Evolutionary conservation across 2,113 vertebrate genomes (phyloP).

Genomic region (Ptychochromis oligacanthus): DNA sequence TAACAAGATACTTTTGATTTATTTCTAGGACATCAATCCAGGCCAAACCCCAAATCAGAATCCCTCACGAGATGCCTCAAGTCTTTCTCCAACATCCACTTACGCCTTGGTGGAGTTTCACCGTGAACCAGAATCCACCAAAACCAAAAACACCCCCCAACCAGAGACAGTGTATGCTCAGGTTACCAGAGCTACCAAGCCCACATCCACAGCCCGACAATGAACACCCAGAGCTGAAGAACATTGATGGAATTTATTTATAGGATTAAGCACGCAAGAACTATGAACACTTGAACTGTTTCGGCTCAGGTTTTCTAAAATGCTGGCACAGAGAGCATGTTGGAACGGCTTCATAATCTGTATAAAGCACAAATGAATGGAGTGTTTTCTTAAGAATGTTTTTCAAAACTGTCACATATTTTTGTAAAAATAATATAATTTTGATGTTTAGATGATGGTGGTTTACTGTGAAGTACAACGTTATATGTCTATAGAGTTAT

Average conservation of each 20-base stretch:
- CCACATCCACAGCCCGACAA: neutral
- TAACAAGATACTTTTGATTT: neutral
- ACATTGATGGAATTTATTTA: neutral
- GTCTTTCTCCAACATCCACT: neutral
- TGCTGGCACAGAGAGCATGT: neutral
- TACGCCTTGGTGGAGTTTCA: conserved; percentile 5
- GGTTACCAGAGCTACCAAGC: neutral
- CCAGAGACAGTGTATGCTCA: conserved; percentile 17
- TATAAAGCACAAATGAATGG: neutral
- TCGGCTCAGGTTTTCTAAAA: neutral
- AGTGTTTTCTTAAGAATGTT: neutral
- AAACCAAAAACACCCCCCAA: neutral
- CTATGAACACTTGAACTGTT: neutral
- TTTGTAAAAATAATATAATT: neutral
- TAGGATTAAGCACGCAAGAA: neutral
- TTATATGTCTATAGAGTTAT: neutral
- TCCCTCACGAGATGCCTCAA: neutral
- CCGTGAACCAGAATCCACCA: neutral
- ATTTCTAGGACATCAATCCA: fast-evolving
- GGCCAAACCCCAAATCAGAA: fast-evolving
- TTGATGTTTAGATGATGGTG: neutral
- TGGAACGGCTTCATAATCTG: neutral
- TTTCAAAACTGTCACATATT: neutral
- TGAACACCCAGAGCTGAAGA: neutral
- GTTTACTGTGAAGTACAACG: neutral